These are phyloP conservation scores for Latrodectus geometricus DNA, from an alignment of 1,140 invertebrate species.

Conservation along the genomic window DNA sequence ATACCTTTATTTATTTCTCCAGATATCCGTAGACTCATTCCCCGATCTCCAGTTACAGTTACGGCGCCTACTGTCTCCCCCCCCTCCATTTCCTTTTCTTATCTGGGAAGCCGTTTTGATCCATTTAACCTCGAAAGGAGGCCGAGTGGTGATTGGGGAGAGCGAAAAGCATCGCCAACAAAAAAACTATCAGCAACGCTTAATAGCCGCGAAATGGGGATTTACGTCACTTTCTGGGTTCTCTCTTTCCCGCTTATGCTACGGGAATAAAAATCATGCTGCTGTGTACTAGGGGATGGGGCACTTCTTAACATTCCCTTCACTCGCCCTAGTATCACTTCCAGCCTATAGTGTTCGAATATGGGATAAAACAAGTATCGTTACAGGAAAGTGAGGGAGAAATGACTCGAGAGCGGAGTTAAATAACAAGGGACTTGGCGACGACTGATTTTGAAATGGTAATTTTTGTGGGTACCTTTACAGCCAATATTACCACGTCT, in stretches of 20 bases:
- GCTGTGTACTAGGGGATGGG: too few relatives aligned
- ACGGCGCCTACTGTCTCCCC: constrained; percentile 12
- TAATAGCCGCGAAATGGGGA: constrained; percentile 55
- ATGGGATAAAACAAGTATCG: neutral
- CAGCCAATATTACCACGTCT: too few relatives aligned
- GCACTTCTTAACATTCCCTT: too few relatives aligned
- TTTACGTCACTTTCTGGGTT: constrained; percentile 36
- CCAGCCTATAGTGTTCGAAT: neutral
- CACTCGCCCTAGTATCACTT: too few relatives aligned
- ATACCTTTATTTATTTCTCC: constrained; percentile 58
- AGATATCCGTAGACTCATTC: constrained; percentile 34
- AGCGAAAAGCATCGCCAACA: neutral
- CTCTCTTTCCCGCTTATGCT: neutral
- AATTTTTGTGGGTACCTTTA: too few relatives aligned
- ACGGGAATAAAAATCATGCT: constrained; percentile 5
- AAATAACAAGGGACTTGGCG: too few relatives aligned
- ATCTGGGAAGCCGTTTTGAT: constrained; percentile 55
- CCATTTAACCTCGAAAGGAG: constrained; percentile 55
- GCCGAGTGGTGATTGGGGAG: constrained; percentile 13
- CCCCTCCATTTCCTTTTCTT: neutral
- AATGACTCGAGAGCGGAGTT: too few relatives aligned
- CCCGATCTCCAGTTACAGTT: constrained; percentile 43
- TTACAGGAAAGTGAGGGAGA: neutral
- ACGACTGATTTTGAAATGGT: too few relatives aligned
- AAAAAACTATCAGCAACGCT: constrained; percentile 33